Evolutionary conservation across 2,888 invertebrate species (phyloP).

Genomic region (Rhamphomyia laevipes): DNA sequence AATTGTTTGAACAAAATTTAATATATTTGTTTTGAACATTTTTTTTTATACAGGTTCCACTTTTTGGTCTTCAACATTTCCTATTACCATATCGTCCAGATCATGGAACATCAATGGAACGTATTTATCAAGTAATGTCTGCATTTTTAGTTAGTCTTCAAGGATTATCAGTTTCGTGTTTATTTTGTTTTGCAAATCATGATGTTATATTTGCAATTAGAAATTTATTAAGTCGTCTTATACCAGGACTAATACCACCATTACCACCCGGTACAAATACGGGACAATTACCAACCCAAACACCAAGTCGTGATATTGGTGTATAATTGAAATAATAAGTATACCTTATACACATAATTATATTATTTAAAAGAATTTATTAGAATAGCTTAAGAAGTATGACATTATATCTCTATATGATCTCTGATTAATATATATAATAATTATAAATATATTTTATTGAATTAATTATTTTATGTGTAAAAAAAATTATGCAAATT

Average conservation of each 20-base stretch:
- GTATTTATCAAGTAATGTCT: constrained; percentile 51
- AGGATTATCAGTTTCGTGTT: constrained; percentile 57
- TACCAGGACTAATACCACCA: constrained; percentile 29
- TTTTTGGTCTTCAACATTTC: constrained; percentile 63
- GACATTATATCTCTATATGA: no score
- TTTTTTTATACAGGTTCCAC: constrained; percentile 42
- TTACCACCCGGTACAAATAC: constrained; percentile 33
- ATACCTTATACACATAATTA: no score
- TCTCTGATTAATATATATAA: no score
- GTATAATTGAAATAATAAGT: constrained; percentile 21
- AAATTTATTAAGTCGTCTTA: constrained; percentile 36
- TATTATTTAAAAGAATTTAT: no score
- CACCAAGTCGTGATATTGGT: constrained; percentile 36
- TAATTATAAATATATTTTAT: no score
- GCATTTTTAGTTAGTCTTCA: constrained; percentile 60
- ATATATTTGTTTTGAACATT: background rate
- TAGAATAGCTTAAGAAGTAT: no score
- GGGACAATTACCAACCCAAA: constrained; percentile 35
- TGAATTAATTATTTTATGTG: no score
- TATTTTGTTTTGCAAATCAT: constrained; percentile 66
- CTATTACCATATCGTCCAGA: constrained; percentile 56
- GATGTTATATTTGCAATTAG: constrained; percentile 50
- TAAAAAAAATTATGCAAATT: no score
- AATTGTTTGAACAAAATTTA: background rate
- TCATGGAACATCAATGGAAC: constrained; percentile 43